Conservation (phyloP, 2,888 invertebrate species). For the Athetis lepigone region DNA sequence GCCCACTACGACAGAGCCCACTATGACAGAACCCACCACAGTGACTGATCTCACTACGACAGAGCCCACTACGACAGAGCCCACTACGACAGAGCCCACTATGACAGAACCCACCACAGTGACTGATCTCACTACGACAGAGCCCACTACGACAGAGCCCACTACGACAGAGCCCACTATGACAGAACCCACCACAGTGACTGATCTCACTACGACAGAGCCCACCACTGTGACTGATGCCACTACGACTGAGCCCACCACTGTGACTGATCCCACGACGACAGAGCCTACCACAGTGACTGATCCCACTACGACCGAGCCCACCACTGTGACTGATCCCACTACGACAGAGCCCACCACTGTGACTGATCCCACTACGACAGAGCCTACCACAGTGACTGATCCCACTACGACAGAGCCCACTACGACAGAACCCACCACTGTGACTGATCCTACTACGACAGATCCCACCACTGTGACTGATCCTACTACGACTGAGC, state of each 20-base stretch:
- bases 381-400: slow-evolving; percentile 1
- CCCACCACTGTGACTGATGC: not conserved
- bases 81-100: not conserved
- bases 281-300: not conserved
- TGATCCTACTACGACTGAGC: not conserved
- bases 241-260: not conserved
- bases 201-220: slow-evolving; percentile 2
- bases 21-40: slow-evolving; percentile 11
- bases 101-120: not conserved
- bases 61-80: slow-evolving; percentile 24
- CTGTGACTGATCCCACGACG: not conserved
- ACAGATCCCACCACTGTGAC: slow-evolving; percentile 12
- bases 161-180: slow-evolving; percentile 10
- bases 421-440: not conserved
- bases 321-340: not conserved
- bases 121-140: not conserved
- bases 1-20: not conserved
- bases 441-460: not conserved
- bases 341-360: slow-evolving; percentile 20
- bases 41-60: not conserved
- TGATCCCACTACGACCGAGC: slow-evolving; percentile 1
- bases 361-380: not conserved
- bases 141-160: slow-evolving; percentile 24
- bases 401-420: slow-evolving; percentile 5
- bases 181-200: not conserved